phyloP scores from a whole-genome alignment of 2,888 invertebrate species.

The Bellardia bayeri region DNA sequence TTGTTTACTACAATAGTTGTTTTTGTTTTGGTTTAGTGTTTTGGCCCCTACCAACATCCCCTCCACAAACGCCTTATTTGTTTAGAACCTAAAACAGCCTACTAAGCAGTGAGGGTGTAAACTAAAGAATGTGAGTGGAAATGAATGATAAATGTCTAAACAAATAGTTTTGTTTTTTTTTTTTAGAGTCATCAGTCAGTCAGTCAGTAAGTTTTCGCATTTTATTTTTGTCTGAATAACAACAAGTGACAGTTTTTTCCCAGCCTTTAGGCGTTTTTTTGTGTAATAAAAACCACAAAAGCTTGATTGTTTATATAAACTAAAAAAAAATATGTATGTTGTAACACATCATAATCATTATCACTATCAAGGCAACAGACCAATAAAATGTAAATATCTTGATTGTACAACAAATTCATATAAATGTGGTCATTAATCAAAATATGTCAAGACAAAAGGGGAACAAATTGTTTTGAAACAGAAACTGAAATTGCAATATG shows the following conservation, averaged over 20 bases:
- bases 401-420: conserved; percentile 12
- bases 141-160: conserved; percentile 24
- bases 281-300: too few species aligned
- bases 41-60: accelerated
- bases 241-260: conserved; percentile 55
- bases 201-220: conserved; percentile 20
- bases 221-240: conserved; percentile 4
- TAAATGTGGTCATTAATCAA: conserved; percentile 30
- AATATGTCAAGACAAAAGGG: conserved; percentile 3
- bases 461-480: background rate
- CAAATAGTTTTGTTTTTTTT: conserved; percentile 4
- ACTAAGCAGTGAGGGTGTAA: background rate
- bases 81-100: background rate
- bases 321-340: background rate
- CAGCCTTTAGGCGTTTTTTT: conserved; percentile 18
- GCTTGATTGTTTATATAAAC: background rate
- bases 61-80: background rate
- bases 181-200: conserved; percentile 25
- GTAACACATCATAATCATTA: conserved; percentile 14
- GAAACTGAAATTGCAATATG: too few species aligned
- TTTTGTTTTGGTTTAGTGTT: conserved; percentile 1
- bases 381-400: conserved; percentile 13
- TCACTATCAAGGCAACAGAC: background rate
- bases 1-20: conserved; percentile 10
- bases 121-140: background rate